These are phyloP conservation scores for Acanthurus tractus DNA, from an alignment of 2,797 vertebrate genomes.

Conservation along the genomic window DNA sequence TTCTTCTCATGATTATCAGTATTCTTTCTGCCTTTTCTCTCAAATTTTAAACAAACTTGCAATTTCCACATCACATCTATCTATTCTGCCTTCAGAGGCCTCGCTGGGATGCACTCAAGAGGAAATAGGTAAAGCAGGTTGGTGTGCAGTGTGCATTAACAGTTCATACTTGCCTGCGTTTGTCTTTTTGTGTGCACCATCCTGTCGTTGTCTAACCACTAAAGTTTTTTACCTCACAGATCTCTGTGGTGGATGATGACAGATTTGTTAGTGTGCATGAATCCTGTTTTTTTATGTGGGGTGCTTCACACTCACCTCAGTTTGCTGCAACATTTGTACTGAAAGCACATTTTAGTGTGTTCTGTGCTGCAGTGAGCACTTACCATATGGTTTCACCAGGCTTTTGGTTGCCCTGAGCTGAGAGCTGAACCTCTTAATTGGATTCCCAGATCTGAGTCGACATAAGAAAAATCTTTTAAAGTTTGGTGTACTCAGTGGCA, in stretches of 20 bases:
- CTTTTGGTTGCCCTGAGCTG: constrained; percentile 27
- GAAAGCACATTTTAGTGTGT: constrained; percentile 9
- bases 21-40: not conserved
- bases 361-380: constrained; percentile 33
- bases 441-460: constrained; percentile 18
- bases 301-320: constrained; percentile 27
- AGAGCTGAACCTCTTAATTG: constrained; percentile 27
- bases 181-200: constrained; percentile 54
- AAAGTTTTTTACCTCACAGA: constrained; percentile 18
- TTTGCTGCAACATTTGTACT: constrained; percentile 12
- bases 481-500: constrained; percentile 17
- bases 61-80: constrained; percentile 45
- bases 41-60: constrained; percentile 11
- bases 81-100: constrained; percentile 80
- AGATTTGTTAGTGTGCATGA: constrained; percentile 62
- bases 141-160: constrained; percentile 67
- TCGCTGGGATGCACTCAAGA: constrained; percentile 85
- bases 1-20: not conserved
- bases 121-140: constrained; percentile 83
- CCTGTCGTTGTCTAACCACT: not conserved
- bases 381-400: constrained; percentile 29
- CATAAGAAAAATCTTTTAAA: constrained; percentile 1
- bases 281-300: constrained; percentile 24
- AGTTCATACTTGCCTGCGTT: constrained; percentile 57
- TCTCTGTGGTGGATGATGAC: constrained; percentile 37